Evolutionary conservation across 2,113 vertebrate genomes (phyloP), one percentile per base, ranked within the genome.

Genomic region (Alligator sinensis): DNA sequence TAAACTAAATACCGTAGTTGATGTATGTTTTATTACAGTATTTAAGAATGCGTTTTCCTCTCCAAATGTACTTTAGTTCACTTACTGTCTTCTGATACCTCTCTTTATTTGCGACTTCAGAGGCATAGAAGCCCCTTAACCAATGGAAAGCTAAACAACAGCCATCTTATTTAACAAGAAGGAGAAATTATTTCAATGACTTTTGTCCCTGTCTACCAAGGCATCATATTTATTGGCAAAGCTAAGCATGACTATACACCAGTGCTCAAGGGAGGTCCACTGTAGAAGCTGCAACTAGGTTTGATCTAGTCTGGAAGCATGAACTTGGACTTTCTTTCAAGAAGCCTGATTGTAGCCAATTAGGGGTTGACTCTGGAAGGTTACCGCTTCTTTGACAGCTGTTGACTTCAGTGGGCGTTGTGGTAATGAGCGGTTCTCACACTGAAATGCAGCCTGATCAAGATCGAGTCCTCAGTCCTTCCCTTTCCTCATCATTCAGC

Each of bases 61-160:
- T 94, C 90, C 96, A 96, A 86, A 94, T 89, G 64, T 80, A 68
- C 55, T 91, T 96, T 64, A 70, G 81, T 95, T 95, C 90, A 92
- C 77, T 96, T 91, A 88, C 25, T 86, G 58, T 90, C 87, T 92
- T 70, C 74, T 80, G 88, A 94, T 91, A 91, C 87, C 83, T 92
- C 82, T 95, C 75, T 89, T 89, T 95, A 34, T 81, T 64, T 74
- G 0, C 93, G 89, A 95, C 47, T 94, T 94, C 70, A 84, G 59
- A 27, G 77, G 17, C 88, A 91, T 94, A 28, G 3, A 68, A 87
- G 86, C 83, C 61, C 27, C 0, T 0, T 77, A 64, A 77, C 95
- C 75, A 77, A 63, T 28, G 83, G 91, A 85, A 81, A 34, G 14
- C 11, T 84, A 22, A 79, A 91, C 72, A 61, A 91, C 92, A 84